Evolutionary conservation across 2,113 vertebrate species (phyloP), one percentile per base, ranked within the genome.

Genomic region (Cyprinodon tularosa): DNA sequence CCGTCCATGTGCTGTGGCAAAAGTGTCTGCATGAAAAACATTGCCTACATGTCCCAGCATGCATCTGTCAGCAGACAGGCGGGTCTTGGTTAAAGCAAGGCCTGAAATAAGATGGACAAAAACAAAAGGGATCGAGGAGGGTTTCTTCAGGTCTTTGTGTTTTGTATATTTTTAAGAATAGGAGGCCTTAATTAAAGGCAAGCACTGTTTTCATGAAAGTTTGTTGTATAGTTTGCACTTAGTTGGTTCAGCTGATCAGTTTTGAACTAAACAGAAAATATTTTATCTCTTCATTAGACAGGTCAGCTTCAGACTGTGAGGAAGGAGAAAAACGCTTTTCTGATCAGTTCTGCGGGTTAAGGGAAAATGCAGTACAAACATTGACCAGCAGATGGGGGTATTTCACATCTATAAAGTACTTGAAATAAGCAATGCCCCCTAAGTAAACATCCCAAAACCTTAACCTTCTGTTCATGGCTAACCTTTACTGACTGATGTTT

Each of bases 41-140:
- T 82, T 11, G 73, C 76, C 81, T 74, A 12, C 79, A 66, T 60
- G 77, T 87, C 88, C 86, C 85, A 90, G 91, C 91, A 91, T 91
- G 86, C 86, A 85, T 81, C 82, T 87, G 82, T 85, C 47, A 2
- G 50, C n/a, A 22, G 71, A 53, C 17, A 1, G 78, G 78, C 42
- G 74, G 76, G 75, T 47, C 66, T 42, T 20, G 50, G 62, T 67
- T 37, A 17, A 71, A 68, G 60, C 4, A 14, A 72, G 45, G 68
- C 73, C 63, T 38, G 36, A 76, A 76, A 72, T 84, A 70, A 80
- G 75, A 70, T n/a, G 12, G 14, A 62, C 4, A 12, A 13, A 48
- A 29, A 38, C 12, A 13, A 45, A 50, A 36, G 61, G 13, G 38
- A 15, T 12, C 20, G 47, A 13, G 10, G 63, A 17, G 59, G 66